Evolutionary conservation across 2,888 invertebrate species (phyloP), one percentile per base, ranked within the genome.

Genomic region (Drosophila mayaguana): DNA sequence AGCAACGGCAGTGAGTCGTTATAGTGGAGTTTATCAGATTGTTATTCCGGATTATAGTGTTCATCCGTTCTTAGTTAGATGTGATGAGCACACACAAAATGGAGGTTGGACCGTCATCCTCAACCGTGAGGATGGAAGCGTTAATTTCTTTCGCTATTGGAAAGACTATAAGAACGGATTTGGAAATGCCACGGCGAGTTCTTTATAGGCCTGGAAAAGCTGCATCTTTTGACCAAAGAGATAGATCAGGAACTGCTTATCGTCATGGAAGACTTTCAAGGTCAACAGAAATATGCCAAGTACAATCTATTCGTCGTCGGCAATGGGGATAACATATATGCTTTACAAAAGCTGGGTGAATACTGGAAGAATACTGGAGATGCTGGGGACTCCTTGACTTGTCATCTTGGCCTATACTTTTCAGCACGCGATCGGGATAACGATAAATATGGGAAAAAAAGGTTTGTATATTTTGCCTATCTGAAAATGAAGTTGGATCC

Each of bases 101-200:
- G 95, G 95, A 0, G 95, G 95, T 12, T 96, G 96, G 96, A 95
- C 95, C 55, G 94, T 95, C 93, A 95, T 64, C 92, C 95, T 95
- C 89, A 95, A 95, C 79, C 94, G 96, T 36, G 94, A 94, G 78
- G 95, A 95, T 75, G 96, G 96, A 0, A 93, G 94, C 4, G 94
- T 95, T 82, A 95, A 95, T 76, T 96, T 96, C 89, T 94, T 94
- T 82, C 94, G 94, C 75, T 91, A 93, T 56, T 96, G 95, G 96
- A 87, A 93, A 0, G 95, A 95, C 62, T 96, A 96, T 86, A 95
- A 78, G 11, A 28, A 46, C 4, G 76, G 76, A 0, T 96, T 96
- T 84, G 96, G 96, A 2, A 95, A 96, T 86, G 92, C 95, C 14
- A 94, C 0, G 94, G 95, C 0, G 96, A 96, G 87, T 96, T 95